These are phyloP conservation scores for Saccopteryx bilineata DNA, from an alignment of 2,113 vertebrate genomes.

Conservation along the genomic window DNA sequence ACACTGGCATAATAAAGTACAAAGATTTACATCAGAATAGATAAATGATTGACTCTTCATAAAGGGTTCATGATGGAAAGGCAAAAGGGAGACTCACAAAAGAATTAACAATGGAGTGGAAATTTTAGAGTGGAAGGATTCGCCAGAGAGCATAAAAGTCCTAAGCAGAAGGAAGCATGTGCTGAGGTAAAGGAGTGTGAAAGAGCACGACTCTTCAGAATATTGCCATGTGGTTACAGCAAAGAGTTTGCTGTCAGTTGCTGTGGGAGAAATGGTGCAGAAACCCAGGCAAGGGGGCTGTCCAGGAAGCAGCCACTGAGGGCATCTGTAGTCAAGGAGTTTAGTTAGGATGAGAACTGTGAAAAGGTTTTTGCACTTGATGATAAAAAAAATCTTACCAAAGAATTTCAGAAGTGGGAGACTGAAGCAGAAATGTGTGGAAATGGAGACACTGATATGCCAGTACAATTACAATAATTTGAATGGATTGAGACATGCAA, in stretches of 20 bases:
- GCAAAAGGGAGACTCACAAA: background rate
- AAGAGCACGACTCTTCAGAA: background rate
- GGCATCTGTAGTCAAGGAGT: background rate
- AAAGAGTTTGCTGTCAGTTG: background rate
- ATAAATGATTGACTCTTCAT: background rate
- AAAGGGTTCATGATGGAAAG: background rate
- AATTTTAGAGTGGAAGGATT: background rate
- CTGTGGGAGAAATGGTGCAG: background rate
- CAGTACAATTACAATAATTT: background rate
- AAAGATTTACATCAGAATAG: background rate
- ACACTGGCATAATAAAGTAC: background rate
- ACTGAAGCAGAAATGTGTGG: background rate
- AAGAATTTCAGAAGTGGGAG: background rate
- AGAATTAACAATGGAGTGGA: background rate
- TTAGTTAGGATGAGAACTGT: background rate
- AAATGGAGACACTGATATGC: background rate
- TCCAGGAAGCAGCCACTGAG: background rate
- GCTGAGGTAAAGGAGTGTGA: background rate
- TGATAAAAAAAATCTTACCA: background rate
- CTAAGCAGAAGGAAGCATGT: background rate
- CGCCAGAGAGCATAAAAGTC: background rate
- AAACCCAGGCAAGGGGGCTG: background rate
- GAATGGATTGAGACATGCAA: background rate
- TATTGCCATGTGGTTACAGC: background rate
- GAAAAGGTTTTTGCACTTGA: background rate